phyloP scores from a whole-genome alignment of 2,888 invertebrate genomes.

The Zygaena filipendulae region DNA sequence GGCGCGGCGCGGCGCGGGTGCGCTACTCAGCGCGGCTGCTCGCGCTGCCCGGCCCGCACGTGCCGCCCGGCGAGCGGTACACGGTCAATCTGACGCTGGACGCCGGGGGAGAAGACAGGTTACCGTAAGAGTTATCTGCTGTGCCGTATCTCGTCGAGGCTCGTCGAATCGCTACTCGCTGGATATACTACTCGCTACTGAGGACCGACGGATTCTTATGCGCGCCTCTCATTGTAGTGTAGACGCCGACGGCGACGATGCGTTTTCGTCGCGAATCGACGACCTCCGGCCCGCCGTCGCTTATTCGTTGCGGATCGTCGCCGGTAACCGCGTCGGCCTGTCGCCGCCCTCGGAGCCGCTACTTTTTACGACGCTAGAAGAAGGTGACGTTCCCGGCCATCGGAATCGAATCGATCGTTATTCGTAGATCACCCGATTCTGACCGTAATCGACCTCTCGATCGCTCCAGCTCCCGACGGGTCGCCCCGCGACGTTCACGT shows the following conservation, averaged over 20 bases:
- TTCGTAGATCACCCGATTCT: too few species aligned
- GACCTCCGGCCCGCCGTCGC: constrained; percentile 74
- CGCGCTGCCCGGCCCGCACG: constrained; percentile 20
- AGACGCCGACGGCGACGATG: constrained; percentile 22
- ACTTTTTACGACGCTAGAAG: constrained; percentile 77
- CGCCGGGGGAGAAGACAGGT: constrained; percentile 19
- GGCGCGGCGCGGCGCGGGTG: constrained; percentile 38
- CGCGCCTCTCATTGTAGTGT: constrained; percentile 17
- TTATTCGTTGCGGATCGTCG: constrained; percentile 75
- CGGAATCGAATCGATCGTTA: too few species aligned
- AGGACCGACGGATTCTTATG: background rate
- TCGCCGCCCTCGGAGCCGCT: constrained; percentile 76
- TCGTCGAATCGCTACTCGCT: too few species aligned
- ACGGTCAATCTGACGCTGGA: constrained; percentile 33
- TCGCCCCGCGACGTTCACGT: constrained; percentile 75
- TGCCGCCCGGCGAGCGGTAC: constrained; percentile 15
- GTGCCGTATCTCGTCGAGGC: too few species aligned
- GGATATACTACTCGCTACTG: too few species aligned
- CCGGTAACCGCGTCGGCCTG: constrained; percentile 76
- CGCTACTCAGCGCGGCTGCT: constrained; percentile 24
- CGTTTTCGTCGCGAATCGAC: constrained; percentile 34
- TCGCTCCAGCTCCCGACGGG: constrained; percentile 70
- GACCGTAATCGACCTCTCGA: too few species aligned
- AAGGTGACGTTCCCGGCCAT: constrained; percentile 55
- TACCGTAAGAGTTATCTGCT: too few species aligned